Percentiles rank a stretch among this genome's conserved stretches.
phyloP scores from a whole-genome alignment of 2,797 vertebrate species.

The Arctocebus calabarensis region DNA sequence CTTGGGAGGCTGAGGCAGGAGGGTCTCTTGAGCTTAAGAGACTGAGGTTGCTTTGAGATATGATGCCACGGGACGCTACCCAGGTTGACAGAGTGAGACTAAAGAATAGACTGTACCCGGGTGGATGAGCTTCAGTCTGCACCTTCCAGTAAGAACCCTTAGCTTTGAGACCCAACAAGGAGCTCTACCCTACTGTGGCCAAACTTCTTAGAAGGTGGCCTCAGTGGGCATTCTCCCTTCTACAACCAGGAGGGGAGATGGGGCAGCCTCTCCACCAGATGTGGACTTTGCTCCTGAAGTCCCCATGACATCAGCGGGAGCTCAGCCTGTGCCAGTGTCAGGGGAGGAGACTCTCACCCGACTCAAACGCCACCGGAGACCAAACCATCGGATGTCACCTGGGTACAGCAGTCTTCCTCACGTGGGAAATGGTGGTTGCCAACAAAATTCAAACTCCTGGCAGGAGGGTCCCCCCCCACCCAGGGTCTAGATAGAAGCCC shows the following conservation, averaged over 20 bases:
- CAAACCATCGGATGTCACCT: neutral
- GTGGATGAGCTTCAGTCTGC: neutral
- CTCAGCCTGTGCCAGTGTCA: rapidly evolving
- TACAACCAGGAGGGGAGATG: neutral
- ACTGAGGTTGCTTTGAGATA: too few species aligned
- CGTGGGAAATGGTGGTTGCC: too few species aligned
- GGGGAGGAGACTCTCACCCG: neutral
- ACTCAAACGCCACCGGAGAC: too few species aligned
- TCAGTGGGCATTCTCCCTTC: neutral
- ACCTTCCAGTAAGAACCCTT: neutral
- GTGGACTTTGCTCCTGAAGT: neutral
- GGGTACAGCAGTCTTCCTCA: neutral
- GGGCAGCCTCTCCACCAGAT: neutral
- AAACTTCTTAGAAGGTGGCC: neutral
- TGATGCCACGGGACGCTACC: too few species aligned
- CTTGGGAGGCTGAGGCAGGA: too few species aligned
- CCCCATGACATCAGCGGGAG: neutral
- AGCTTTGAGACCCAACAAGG: neutral
- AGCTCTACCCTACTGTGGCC: rapidly evolving
- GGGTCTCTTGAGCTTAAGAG: too few species aligned
- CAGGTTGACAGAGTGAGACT: too few species aligned
- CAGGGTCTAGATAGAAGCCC: neutral
- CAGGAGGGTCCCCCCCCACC: rapidly evolving
- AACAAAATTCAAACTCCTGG: neutral
- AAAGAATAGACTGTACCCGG: neutral